A percentile compares a stretch with the other conserved stretches of the same genome.
Conservation (phyloP, 1,140 invertebrate species). For the Musca domestica region DNA sequence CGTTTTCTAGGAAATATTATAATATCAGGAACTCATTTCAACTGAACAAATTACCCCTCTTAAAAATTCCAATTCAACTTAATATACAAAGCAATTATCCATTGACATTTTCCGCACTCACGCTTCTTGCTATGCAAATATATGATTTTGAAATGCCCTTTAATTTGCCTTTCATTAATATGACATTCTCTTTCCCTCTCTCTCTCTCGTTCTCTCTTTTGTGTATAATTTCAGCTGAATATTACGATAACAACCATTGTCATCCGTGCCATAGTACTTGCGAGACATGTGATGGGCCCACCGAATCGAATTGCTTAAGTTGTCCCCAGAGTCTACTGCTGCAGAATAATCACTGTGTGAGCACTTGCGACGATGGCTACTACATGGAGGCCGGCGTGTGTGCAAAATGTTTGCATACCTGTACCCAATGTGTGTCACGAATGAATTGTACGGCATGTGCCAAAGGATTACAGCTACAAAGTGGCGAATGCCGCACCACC, state of each 20-base stretch:
- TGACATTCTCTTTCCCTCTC: background rate
- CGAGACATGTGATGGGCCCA: conserved; percentile 68
- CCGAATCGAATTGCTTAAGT: conserved; percentile 66
- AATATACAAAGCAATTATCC: too few relatives aligned
- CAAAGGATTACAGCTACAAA: conserved; percentile 70
- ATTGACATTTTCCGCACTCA: background rate
- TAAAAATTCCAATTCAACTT: too few relatives aligned
- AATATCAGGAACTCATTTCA: too few relatives aligned
- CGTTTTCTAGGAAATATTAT: too few relatives aligned
- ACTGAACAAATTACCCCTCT: too few relatives aligned
- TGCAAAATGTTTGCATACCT: conserved; percentile 74
- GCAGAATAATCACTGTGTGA: conserved; percentile 68
- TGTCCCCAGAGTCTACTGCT: conserved; percentile 66
- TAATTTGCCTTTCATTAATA: background rate
- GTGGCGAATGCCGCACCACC: conserved; percentile 72
- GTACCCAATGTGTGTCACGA: conserved; percentile 70
- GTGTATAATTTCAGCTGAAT: conserved; percentile 60
- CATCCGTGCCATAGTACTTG: conserved; percentile 69
- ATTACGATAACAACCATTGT: conserved; percentile 67
- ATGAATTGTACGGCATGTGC: conserved; percentile 76
- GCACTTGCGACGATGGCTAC: conserved; percentile 69
- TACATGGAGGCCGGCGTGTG: conserved; percentile 70
- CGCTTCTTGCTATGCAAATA: background rate
- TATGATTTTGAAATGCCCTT: background rate
- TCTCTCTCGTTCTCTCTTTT: background rate